Base-by-base conservation (phyloP, 2,797 vertebrate species). In the Rhinichthys osculus region DNA sequence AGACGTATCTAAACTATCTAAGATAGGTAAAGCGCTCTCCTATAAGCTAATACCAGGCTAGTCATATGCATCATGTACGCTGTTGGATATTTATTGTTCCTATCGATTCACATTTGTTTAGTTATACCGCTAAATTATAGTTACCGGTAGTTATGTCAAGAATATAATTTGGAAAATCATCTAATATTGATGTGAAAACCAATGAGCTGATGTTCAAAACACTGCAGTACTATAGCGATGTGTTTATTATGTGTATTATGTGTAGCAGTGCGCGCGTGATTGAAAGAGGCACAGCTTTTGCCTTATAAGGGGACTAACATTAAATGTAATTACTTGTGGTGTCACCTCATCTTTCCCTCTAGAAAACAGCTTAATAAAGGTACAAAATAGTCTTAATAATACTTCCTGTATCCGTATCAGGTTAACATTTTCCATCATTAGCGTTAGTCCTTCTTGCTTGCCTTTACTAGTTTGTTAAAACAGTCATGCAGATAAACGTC, bases 11-110 rank as follows among this genome's bases (percentile, higher is more conserved):
- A 83, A 62, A 57, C 78, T 85, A 14, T 87, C 89, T 6, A 81
- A 79, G 66, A 88, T 66, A 85, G 89, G 89, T 88, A 82, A 70
- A 66, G n/a, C 4, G 30, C 1, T 10, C 19, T 72, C 4, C 17
- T 14, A 16, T 16, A 4, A n/a, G 6, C 47, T n/a, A n/a, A 78
- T 7, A 42, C 2, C 35, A 54, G 30, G 62, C 19, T 71, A 66
- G 3, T 40, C 2, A 1, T 74, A 52, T 17, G 14, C n/a, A 14
- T n/a, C 19, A 40, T 57, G 8, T 17, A 54, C 33, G 1, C 11
- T 30, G 6, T 5, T 52, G 21, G 3, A 21, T 21, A n/a, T 80
- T 66, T 47, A 8, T 6, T 2, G 40, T 81, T 40, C 1, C 14
- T 71, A 2, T 23, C 13, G 35, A 62, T 17, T 79, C 16, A 66